A percentile compares a stretch with the other conserved stretches of the same genome.
These are phyloP conservation scores for Poicephalus gulielmi DNA, from an alignment of 2,113 vertebrate genomes.

Conservation along the genomic window DNA sequence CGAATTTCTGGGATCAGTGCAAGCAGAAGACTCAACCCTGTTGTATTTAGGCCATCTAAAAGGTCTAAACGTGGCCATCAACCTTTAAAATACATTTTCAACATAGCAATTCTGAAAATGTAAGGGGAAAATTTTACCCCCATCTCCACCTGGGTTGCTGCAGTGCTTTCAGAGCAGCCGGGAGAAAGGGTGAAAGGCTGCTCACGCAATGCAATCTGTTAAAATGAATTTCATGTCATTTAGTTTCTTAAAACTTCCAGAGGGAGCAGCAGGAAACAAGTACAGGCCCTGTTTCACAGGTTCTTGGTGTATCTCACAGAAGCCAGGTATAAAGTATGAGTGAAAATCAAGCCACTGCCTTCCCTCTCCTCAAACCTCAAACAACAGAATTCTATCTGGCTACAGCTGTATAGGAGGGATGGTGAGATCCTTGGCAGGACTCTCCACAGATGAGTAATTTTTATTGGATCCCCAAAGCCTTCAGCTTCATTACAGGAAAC, in stretches of 20 bases:
- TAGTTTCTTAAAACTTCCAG: neutral
- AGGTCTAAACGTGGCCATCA: neutral
- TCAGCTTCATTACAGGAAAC: neutral
- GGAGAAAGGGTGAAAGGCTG: neutral
- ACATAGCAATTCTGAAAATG: neutral
- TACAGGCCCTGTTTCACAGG: neutral
- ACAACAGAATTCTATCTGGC: neutral
- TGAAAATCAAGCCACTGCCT: neutral
- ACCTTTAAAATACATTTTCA: neutral
- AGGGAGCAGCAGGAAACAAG: neutral
- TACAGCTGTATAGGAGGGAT: neutral
- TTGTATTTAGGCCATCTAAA: neutral
- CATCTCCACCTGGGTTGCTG: neutral
- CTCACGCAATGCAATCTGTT: neutral
- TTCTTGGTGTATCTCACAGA: neutral
- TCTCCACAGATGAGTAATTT: neutral
- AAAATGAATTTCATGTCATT: neutral
- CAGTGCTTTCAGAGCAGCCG: neutral
- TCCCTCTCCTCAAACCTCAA: neutral
- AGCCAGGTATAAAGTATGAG: neutral
- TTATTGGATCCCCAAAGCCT: slow-evolving; percentile 13
- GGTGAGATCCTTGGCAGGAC: neutral
- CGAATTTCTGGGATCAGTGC: neutral
- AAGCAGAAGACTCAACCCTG: neutral
- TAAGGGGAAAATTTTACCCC: neutral